Conservation (phyloP, 2,888 invertebrate species). For the Coelogynopora nodosa region DNA sequence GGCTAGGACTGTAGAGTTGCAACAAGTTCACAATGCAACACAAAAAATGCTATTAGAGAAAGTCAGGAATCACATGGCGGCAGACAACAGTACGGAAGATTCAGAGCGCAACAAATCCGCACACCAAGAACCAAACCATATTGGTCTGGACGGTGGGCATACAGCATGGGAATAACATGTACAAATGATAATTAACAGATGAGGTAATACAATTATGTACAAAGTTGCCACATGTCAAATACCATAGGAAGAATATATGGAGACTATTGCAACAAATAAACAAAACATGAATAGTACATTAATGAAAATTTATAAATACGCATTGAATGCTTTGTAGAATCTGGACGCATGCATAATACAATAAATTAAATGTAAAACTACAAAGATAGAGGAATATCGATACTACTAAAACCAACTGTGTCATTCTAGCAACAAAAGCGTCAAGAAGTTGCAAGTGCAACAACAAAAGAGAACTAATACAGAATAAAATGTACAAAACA, state of each 20-base stretch:
- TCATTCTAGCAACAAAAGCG: slow-evolving; percentile 16
- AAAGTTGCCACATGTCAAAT: slow-evolving; percentile 14
- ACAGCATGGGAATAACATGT: slow-evolving; percentile 13
- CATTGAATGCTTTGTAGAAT: neutral
- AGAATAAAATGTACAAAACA: slow-evolving; percentile 21
- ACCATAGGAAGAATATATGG: neutral
- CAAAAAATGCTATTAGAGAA: slow-evolving; percentile 26
- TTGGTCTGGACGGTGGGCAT: neutral
- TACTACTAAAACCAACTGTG: neutral
- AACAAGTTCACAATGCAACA: neutral
- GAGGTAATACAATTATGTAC: neutral
- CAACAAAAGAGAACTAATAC: neutral
- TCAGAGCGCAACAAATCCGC: slow-evolving; percentile 8
- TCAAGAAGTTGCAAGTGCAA: neutral
- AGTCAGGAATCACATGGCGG: slow-evolving; percentile 24
- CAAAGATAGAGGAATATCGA: slow-evolving; percentile 1
- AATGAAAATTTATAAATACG: neutral
- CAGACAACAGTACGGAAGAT: slow-evolving; percentile 19
- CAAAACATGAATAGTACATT: neutral
- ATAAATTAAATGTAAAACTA: slow-evolving; percentile 1
- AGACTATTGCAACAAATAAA: neutral
- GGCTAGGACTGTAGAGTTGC: neutral
- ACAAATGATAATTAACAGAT: neutral
- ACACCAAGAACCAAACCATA: neutral
- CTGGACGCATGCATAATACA: slow-evolving; percentile 28